Conservation (phyloP, 2,797 vertebrate genomes). For the Tenualosa ilisha region DNA sequence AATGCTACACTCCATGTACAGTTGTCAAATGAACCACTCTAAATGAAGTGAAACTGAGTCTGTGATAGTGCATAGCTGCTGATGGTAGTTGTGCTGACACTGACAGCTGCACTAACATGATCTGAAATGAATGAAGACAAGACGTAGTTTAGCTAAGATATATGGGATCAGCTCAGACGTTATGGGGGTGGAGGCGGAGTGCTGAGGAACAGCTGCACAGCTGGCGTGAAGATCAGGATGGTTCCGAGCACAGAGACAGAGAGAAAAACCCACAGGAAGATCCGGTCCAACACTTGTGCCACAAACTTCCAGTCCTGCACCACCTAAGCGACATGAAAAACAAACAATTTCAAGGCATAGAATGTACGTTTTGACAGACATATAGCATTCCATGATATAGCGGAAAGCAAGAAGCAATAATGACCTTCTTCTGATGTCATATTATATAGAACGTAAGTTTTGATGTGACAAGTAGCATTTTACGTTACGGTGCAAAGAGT, state of each 20-base stretch:
- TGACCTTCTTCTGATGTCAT: neutral
- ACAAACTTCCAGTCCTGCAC: constrained; percentile 98
- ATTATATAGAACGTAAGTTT: neutral
- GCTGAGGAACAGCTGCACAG: constrained; percentile 83
- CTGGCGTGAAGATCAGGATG: constrained; percentile 92
- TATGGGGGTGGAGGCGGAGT: constrained; percentile 58
- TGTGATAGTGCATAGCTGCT: neutral
- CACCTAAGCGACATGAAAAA: constrained; percentile 72
- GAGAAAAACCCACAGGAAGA: constrained; percentile 95
- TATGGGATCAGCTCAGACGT: neutral
- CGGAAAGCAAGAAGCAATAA: too few relatives aligned
- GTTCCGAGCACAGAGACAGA: constrained; percentile 85
- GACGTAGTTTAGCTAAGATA: too few relatives aligned
- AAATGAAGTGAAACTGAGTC: neutral
- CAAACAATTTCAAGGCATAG: neutral
- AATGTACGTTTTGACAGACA: neutral
- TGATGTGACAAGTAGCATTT: neutral
- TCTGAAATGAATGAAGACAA: neutral
- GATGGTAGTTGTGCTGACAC: neutral
- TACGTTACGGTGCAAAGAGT: neutral
- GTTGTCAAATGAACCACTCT: neutral
- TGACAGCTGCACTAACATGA: neutral
- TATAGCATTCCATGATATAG: too few relatives aligned
- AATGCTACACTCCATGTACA: neutral
- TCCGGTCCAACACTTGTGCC: constrained; percentile 93